Evolutionary conservation across 2,113 vertebrate genomes (phyloP).

Genomic region (Alosa alosa): DNA sequence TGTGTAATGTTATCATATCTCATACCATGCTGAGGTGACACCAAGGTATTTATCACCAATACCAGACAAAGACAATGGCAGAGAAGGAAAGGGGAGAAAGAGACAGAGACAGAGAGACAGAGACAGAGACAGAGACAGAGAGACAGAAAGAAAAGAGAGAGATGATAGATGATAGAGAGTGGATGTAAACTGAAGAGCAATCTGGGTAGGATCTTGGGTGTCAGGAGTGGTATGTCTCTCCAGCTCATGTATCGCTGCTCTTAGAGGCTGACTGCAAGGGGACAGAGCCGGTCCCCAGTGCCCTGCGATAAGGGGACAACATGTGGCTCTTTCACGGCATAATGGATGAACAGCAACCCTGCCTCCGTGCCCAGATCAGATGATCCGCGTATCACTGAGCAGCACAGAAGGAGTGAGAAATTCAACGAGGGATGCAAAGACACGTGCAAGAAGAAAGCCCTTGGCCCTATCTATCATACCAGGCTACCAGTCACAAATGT

Average conservation of each 20-base stretch:
- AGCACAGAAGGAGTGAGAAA: not conserved
- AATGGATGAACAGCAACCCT: conserved; percentile 12
- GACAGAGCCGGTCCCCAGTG: conserved; percentile 18
- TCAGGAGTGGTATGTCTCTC: not conserved
- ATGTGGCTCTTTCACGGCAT: conserved; percentile 27
- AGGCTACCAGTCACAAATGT: not conserved
- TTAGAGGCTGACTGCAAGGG: conserved; percentile 9
- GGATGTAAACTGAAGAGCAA: not conserved
- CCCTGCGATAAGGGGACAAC: conserved; percentile 29
- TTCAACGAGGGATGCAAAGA: not conserved
- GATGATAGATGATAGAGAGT: not conserved
- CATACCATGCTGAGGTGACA: not conserved
- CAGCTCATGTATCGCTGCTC: not conserved
- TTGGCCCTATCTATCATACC: not conserved
- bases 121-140: too few relatives aligned
- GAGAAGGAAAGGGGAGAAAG: not conserved
- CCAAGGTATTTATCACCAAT: not conserved
- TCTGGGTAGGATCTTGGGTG: conserved; percentile 11
- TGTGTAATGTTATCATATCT: not conserved
- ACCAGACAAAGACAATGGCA: not conserved
- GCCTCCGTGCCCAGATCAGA: conserved; percentile 18
- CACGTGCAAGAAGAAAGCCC: not conserved
- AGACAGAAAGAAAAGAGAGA: too few relatives aligned
- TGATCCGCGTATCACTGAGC: not conserved
- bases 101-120: not conserved